phyloP scores from a whole-genome alignment of 2,888 invertebrate species.

The Yponomeuta cagnagella region DNA sequence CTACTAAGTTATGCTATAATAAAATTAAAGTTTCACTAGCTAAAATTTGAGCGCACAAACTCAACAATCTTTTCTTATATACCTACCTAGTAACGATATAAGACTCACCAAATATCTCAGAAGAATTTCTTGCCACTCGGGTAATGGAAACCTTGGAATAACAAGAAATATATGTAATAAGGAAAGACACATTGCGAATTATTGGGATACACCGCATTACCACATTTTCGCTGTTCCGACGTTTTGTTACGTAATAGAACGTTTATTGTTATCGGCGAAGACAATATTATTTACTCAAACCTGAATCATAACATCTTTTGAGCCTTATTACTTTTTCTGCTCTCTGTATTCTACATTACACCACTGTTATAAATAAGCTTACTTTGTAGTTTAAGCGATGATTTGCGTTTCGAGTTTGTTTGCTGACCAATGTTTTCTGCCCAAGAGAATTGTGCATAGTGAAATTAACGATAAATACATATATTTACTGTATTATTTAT shows the following conservation, averaged over 20 bases:
- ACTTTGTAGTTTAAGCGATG: too few species aligned
- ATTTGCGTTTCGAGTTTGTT: too few species aligned
- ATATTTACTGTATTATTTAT: too few species aligned
- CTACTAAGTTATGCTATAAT: too few species aligned
- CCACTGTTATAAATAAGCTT: too few species aligned
- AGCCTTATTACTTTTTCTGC: too few species aligned
- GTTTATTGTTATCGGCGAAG: neutral
- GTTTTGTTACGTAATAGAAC: neutral
- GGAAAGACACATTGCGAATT: slow-evolving; percentile 4
- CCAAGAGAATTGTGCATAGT: too few species aligned
- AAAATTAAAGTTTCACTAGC: too few species aligned
- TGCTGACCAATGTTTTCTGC: too few species aligned
- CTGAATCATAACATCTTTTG: neutral
- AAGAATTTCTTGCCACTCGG: neutral
- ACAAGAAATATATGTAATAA: slow-evolving; percentile 4
- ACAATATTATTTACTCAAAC: neutral
- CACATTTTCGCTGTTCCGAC: slow-evolving; percentile 2
- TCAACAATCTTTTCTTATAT: neutral
- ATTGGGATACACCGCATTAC: neutral
- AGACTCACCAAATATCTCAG: neutral
- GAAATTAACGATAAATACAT: too few species aligned
- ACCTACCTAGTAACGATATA: neutral
- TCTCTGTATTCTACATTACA: too few species aligned
- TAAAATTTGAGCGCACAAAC: neutral
- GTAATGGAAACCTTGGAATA: slow-evolving; percentile 4